Percentiles rank a stretch among this genome's conserved stretches.
Conservation (phyloP, 2,797 vertebrate genomes). For the Schizopygopsis pylzovi region DNA sequence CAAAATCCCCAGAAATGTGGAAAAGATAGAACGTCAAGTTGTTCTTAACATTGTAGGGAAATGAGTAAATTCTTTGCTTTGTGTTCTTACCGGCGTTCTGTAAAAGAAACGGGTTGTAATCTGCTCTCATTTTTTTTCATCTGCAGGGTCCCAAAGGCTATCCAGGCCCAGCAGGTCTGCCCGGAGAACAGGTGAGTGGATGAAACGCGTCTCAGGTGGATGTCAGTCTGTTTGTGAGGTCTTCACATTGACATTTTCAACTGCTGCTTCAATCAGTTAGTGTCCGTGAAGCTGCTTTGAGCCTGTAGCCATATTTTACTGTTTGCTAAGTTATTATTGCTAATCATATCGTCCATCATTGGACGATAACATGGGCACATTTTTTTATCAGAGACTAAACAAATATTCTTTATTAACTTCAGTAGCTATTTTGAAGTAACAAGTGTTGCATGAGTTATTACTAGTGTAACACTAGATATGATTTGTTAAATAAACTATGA, state of each 20-base stretch:
- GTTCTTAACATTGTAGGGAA: not conserved
- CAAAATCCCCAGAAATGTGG: constrained; percentile 46
- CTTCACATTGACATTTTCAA: not conserved
- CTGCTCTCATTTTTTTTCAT: constrained; percentile 38
- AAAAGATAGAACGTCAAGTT: not conserved
- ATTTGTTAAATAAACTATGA: not conserved
- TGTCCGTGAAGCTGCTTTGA: not conserved
- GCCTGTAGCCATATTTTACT: not conserved
- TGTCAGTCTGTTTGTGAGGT: not conserved
- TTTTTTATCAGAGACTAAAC: not conserved
- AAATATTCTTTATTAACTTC: not conserved
- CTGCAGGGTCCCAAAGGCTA: constrained; percentile 83
- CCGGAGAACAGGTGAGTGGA: constrained; percentile 79
- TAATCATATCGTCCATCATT: not conserved
- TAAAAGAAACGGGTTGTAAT: constrained; percentile 42
- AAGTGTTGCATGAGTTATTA: not conserved
- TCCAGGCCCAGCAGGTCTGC: constrained; percentile 75
- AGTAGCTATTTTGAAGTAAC: not conserved
- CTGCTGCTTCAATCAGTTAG: not conserved
- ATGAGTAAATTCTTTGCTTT: constrained; percentile 3
- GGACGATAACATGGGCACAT: not conserved
- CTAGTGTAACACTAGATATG: not conserved
- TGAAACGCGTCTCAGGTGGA: not conserved
- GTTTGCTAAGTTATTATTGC: not conserved
- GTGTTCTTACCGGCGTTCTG: not conserved